Evolutionary conservation across 2,113 vertebrate species (phyloP).

Genomic region (Cavia porcellus): DNA sequence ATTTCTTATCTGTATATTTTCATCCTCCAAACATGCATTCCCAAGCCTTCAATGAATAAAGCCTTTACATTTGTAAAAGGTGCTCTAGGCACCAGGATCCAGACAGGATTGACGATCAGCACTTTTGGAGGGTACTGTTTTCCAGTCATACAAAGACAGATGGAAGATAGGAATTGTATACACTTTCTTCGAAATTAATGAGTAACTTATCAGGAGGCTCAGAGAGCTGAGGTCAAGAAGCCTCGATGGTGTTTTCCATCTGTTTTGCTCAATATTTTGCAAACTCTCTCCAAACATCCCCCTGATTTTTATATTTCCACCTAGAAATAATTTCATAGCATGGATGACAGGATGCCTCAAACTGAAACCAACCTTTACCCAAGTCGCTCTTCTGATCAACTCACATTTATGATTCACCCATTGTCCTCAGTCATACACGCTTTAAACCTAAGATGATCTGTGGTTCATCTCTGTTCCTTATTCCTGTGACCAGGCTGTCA

Average conservation of each 20-base stretch:
- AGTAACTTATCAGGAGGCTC: background rate
- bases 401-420: background rate
- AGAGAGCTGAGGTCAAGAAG: background rate
- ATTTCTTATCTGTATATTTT: background rate
- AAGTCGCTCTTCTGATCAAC: background rate
- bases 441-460: background rate
- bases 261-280: background rate
- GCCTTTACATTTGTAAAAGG: background rate
- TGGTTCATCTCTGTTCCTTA: background rate
- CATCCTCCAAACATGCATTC: background rate
- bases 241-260: background rate
- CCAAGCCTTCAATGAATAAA: background rate
- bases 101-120: background rate
- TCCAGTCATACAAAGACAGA: background rate
- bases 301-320: background rate
- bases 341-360: background rate
- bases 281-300: background rate
- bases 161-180: background rate
- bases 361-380: background rate
- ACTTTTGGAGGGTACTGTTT: background rate
- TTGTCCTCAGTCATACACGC: slow-evolving; percentile 1
- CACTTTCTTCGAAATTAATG: background rate
- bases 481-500: background rate
- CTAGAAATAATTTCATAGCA: background rate
- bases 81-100: background rate